Base-by-base conservation (phyloP, 2,113 vertebrate species). In the Takifugu bimaculatus region DNA sequence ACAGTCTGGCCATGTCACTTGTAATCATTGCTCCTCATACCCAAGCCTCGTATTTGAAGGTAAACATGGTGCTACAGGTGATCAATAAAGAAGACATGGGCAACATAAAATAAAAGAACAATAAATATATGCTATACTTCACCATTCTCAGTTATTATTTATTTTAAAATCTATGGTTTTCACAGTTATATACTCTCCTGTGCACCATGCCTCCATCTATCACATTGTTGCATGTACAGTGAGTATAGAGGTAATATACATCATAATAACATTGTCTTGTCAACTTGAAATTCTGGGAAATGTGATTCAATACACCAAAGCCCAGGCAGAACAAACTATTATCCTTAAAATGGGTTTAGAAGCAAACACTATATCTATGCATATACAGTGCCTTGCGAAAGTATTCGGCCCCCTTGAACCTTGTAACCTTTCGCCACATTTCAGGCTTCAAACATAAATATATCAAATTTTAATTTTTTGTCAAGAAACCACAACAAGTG, bases 51-150 rank as follows among this genome's bases (percentile, higher is more conserved):
- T 39, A 39, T 39, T 63, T 66, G 62, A 82, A 56, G 75, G 55
- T 68, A 57, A 67, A 70, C 65, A 66, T 70, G 77, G 54, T 85
- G 72, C 61, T 54, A 65, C 68, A 15, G 72, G 71, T 68, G 66
- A 76, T 77, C 28, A 76, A 85, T 72, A 81, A 83, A 87, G 51
- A 83, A 59, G 6, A 25, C 84, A 75, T 44, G 52, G 74, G 68
- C 74, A 83, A 77, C 73, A 70, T 57, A 26, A 81, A 81, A 86
- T 77, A 85, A 85, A 86, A 72, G 11, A 59, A 79, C 75, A 29
- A 73, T 58, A 77, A 72, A 57, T 63, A 65, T 81, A 59, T 85
- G 78, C 78, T 85, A 70, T 71, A 80, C n/a, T 49, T 71, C 52
- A 27, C 57, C n/a, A 14, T 44, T 60, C 26, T 71, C 42, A 58